Conservation (phyloP, 2,797 vertebrate genomes). For the Zenarchopterus dispar region DNA sequence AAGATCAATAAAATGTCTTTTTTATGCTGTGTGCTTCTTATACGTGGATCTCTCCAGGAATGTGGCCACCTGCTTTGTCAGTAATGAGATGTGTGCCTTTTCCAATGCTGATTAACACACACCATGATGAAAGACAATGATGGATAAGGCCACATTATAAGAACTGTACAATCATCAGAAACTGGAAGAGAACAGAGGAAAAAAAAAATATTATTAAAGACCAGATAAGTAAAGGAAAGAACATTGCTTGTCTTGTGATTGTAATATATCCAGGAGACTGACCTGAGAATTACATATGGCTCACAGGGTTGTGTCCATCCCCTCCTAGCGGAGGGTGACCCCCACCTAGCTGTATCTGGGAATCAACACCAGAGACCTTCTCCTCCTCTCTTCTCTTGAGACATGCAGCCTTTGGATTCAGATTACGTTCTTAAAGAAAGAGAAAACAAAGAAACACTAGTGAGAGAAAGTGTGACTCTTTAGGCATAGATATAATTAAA, state of each 20-base stretch:
- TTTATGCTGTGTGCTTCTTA: conserved; percentile 62
- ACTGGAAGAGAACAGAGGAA: conserved; percentile 57
- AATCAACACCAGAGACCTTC: conserved; percentile 92
- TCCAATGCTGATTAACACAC: conserved; percentile 66
- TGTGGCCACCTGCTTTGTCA: conserved; percentile 73
- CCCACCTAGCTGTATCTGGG: conserved; percentile 91
- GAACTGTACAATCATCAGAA: conserved; percentile 78
- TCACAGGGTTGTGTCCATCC: conserved; percentile 90
- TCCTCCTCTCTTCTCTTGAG: conserved; percentile 98
- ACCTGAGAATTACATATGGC: conserved; percentile 88
- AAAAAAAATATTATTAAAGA: background rate
- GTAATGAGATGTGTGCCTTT: conserved; percentile 65
- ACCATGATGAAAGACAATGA: conserved; percentile 80
- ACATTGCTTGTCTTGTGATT: too few species aligned
- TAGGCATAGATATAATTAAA: conserved; percentile 1
- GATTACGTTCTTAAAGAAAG: conserved; percentile 88
- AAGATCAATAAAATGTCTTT: conserved; percentile 50
- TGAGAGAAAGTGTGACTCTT: background rate
- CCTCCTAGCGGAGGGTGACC: conserved; percentile 88
- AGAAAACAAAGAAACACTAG: conserved; percentile 4
- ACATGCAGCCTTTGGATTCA: conserved; percentile 98
- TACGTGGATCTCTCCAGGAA: conserved; percentile 64
- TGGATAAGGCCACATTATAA: conserved; percentile 86
- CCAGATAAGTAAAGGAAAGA: background rate
- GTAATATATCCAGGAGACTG: conserved; percentile 17